Conservation (phyloP, 64 coral and sea anemone species). For the Montipora sp. region DNA sequence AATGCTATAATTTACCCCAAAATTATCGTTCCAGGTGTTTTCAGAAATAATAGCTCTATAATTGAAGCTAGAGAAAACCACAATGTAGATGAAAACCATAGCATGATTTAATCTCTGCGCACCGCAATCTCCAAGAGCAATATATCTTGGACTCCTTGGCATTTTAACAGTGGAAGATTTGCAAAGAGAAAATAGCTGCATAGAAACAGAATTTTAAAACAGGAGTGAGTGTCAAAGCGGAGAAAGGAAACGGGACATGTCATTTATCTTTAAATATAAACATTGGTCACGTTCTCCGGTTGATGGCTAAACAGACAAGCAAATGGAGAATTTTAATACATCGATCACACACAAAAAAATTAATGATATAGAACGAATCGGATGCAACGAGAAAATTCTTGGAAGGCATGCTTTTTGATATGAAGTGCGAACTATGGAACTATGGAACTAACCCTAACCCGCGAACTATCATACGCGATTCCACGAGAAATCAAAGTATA, state of each 20-base stretch:
- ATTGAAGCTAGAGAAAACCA: background rate
- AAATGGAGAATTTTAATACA: constrained; percentile 23
- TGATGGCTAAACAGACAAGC: background rate
- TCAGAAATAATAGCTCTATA: constrained; percentile 27
- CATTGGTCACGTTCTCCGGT: background rate
- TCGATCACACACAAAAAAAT: background rate
- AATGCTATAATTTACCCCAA: background rate
- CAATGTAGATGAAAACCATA: background rate
- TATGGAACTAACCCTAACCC: too few relatives aligned
- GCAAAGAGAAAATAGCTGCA: background rate
- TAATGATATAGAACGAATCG: background rate
- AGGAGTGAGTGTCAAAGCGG: background rate
- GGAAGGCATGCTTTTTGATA: background rate
- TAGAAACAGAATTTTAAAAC: background rate
- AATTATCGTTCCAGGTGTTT: constrained; percentile 39
- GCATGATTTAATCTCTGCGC: background rate
- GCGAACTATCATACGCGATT: background rate
- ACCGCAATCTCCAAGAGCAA: background rate
- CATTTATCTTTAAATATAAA: constrained; percentile 19
- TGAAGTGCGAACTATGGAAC: too few relatives aligned
- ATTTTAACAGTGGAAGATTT: background rate
- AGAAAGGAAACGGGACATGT: constrained; percentile 14
- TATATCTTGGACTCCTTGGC: background rate
- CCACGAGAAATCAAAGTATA: background rate
- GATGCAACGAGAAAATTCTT: background rate